These are phyloP conservation scores for Gnatocerus cornutus DNA, from an alignment of 2,888 invertebrate genomes.

Conservation along the genomic window DNA sequence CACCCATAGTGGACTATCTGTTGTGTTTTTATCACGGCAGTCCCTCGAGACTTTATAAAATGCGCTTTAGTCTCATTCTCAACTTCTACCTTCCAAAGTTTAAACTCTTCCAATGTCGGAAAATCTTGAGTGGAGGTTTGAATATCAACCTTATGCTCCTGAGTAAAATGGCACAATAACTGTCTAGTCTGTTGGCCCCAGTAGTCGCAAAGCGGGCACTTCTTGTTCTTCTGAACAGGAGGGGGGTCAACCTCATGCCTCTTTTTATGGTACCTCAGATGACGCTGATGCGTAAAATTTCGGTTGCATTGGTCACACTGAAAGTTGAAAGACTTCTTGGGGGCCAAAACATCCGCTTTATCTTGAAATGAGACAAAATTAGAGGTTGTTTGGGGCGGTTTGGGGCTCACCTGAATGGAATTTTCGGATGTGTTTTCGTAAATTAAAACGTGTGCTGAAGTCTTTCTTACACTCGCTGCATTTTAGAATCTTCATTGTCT, in stretches of 20 bases:
- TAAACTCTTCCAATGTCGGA: background rate
- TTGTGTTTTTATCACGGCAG: background rate
- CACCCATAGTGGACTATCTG: conserved; percentile 38
- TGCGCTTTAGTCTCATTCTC: conserved; percentile 28
- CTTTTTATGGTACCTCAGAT: conserved; percentile 7
- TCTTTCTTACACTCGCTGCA: conserved; percentile 9
- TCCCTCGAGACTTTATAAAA: conserved; percentile 29
- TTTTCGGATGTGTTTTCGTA: conserved; percentile 3
- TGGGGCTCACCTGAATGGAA: conserved; percentile 5
- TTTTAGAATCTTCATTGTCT: background rate
- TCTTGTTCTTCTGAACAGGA: background rate
- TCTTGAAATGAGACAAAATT: background rate
- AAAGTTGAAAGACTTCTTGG: conserved; percentile 1
- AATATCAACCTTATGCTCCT: background rate
- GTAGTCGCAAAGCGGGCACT: conserved; percentile 5
- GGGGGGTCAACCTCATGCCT: background rate
- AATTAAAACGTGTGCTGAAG: background rate
- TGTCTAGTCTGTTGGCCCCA: background rate
- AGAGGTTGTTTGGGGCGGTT: background rate
- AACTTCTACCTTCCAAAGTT: conserved; percentile 33
- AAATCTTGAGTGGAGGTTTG: background rate
- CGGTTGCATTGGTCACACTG: conserved; percentile 3
- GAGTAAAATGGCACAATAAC: background rate
- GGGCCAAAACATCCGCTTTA: background rate
- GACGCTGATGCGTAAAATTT: background rate